Evolutionary conservation across 2,113 vertebrate genomes (phyloP).

Genomic region (Todiramphus chloris): DNA sequence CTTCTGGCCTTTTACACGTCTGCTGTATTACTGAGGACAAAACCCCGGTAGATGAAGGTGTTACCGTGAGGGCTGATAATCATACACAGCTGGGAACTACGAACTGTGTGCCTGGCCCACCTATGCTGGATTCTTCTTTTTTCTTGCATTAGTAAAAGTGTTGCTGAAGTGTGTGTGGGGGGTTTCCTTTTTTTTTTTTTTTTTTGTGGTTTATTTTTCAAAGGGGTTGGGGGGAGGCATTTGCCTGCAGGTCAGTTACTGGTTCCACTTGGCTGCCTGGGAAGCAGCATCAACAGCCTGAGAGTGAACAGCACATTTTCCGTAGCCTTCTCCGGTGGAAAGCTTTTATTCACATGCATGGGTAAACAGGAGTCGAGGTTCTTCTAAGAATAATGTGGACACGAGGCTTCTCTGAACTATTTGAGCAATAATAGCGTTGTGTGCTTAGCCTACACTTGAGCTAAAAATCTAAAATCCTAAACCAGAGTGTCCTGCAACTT

Average conservation of each 20-base stretch:
- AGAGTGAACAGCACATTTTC: neutral
- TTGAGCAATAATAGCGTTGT: neutral
- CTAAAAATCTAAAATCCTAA: slow-evolving; percentile 1
- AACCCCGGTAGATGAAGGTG: neutral
- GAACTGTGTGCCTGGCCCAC: neutral
- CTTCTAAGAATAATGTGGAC: neutral
- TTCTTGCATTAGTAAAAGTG: neutral
- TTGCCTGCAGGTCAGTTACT: neutral
- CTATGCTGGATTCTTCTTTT: neutral
- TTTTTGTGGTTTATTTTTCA: neutral
- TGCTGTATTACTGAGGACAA: neutral
- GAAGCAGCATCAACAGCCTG: neutral
- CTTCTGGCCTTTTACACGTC: slow-evolving; percentile 4
- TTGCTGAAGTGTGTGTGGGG: neutral
- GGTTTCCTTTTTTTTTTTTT: too few species aligned
- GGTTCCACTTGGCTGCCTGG: neutral
- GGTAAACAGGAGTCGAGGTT: neutral
- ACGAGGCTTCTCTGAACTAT: neutral
- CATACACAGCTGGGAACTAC: neutral
- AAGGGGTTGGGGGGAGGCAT: neutral
- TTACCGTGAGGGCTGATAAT: neutral
- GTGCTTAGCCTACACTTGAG: neutral
- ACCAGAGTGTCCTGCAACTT: neutral
- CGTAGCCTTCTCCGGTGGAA: neutral
- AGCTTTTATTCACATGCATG: neutral